phyloP scores from a whole-genome alignment of 2,113 vertebrate species.

The Calyptomena viridis region DNA sequence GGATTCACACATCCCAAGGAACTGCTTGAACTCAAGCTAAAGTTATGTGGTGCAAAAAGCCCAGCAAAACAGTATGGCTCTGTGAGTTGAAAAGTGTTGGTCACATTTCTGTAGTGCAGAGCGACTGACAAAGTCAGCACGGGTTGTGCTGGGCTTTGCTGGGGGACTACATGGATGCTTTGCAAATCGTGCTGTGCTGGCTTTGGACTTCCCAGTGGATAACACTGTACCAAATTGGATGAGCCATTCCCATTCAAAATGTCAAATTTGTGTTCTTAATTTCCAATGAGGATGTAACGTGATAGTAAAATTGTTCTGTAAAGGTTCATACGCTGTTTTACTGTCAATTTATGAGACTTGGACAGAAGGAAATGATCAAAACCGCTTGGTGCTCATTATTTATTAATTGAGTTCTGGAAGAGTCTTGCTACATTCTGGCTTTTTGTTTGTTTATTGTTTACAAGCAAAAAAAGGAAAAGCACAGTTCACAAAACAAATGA shows the following conservation, averaged over 20 bases:
- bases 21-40: background rate
- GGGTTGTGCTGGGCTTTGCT: background rate
- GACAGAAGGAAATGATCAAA: conserved; percentile 51
- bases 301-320: conserved; percentile 8
- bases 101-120: background rate
- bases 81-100: background rate
- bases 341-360: conserved; percentile 26
- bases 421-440: conserved; percentile 12
- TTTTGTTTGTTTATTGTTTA: conserved; percentile 59
- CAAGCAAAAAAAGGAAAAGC: conserved; percentile 21
- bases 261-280: background rate
- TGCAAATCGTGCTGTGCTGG: background rate
- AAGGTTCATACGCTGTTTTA: background rate
- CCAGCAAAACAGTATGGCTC: background rate
- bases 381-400: conserved; percentile 18
- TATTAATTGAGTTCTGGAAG: conserved; percentile 65
- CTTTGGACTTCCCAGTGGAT: background rate
- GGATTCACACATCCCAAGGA: background rate
- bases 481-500: background rate
- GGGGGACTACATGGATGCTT: background rate
- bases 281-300: background rate
- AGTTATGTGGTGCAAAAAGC: background rate
- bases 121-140: background rate
- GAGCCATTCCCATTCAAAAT: background rate
- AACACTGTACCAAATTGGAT: background rate